Evolutionary conservation across 2,113 vertebrate genomes (phyloP).

Genomic region (Scatophagus argus): DNA sequence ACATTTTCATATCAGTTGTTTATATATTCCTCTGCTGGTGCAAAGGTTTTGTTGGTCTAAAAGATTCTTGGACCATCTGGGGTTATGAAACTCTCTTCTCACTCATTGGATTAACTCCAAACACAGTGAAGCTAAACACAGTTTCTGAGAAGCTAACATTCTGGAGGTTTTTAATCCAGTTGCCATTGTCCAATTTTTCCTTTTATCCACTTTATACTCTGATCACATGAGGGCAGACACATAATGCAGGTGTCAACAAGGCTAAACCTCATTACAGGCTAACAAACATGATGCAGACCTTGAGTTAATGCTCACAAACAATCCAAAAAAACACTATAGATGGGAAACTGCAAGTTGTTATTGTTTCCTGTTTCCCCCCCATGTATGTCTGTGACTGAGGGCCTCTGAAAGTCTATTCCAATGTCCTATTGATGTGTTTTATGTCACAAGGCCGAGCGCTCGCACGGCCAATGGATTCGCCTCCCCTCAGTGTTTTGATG

Average conservation of each 20-base stretch:
- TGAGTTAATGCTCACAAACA: slow-evolving; percentile 11
- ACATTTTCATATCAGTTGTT: slow-evolving; percentile 47
- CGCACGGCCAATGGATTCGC: slow-evolving; percentile 86
- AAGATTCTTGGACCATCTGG: not conserved
- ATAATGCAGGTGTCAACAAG: slow-evolving; percentile 9
- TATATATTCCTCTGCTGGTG: slow-evolving; percentile 16
- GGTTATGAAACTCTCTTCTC: not conserved
- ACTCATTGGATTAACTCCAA: slow-evolving; percentile 24
- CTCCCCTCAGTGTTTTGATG: slow-evolving; percentile 87
- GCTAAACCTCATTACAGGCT: slow-evolving; percentile 25
- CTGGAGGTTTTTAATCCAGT: slow-evolving; percentile 40
- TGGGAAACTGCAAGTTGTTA: slow-evolving; percentile 46
- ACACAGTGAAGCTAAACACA: not conserved
- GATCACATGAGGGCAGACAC: not conserved
- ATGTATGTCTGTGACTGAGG: slow-evolving; percentile 73
- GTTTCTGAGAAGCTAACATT: slow-evolving; percentile 19
- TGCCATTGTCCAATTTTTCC: not conserved
- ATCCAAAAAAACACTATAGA: slow-evolving; percentile 28
- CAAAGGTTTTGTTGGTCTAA: slow-evolving; percentile 18
- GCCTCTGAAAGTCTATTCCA: slow-evolving; percentile 86
- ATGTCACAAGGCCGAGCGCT: slow-evolving; percentile 84
- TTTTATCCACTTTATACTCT: slow-evolving; percentile 6
- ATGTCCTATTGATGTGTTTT: slow-evolving; percentile 90
- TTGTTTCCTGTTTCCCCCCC: slow-evolving; percentile 54
- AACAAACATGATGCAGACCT: slow-evolving; percentile 15